These are phyloP conservation scores for Ferdinandea cuprea DNA, from an alignment of 2,888 invertebrate species.

Conservation along the genomic window DNA sequence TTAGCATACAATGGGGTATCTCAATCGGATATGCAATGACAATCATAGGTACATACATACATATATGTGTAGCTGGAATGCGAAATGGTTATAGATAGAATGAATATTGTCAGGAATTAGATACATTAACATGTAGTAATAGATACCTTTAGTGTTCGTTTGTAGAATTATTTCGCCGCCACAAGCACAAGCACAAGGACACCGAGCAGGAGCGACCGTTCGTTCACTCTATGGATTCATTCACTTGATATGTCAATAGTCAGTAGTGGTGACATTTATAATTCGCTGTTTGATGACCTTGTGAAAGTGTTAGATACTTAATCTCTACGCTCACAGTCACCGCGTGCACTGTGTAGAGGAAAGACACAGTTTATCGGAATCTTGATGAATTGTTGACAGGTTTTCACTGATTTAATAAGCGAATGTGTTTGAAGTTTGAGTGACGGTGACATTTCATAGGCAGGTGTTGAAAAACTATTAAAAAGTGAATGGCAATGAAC, in stretches of 20 bases:
- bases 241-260: conserved; percentile 60
- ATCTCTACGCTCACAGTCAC: conserved; percentile 40
- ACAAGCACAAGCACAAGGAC: no score
- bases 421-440: conserved; percentile 42
- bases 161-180: conserved; percentile 34
- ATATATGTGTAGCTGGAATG: conserved; percentile 41
- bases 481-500: conserved; percentile 48
- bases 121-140: conserved; percentile 70
- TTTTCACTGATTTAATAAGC: conserved; percentile 50
- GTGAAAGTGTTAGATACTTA: conserved; percentile 67
- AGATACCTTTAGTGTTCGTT: conserved; percentile 61
- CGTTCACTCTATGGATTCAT: background rate
- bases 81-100: conserved; percentile 37
- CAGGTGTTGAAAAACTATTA: conserved; percentile 46
- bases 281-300: conserved; percentile 64
- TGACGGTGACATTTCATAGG: conserved; percentile 48
- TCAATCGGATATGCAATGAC: conserved; percentile 75
- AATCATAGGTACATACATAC: no score
- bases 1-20: conserved; percentile 74
- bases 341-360: no score
- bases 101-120: conserved; percentile 59
- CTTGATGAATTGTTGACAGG: conserved; percentile 73
- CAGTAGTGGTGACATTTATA: conserved; percentile 62
- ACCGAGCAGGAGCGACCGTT: background rate
- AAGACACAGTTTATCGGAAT: conserved; percentile 52